Evolutionary conservation across 1,140 invertebrate genomes (phyloP), one percentile per base, ranked within the genome.

Genomic region (Trichomalopsis sarcophagae): DNA sequence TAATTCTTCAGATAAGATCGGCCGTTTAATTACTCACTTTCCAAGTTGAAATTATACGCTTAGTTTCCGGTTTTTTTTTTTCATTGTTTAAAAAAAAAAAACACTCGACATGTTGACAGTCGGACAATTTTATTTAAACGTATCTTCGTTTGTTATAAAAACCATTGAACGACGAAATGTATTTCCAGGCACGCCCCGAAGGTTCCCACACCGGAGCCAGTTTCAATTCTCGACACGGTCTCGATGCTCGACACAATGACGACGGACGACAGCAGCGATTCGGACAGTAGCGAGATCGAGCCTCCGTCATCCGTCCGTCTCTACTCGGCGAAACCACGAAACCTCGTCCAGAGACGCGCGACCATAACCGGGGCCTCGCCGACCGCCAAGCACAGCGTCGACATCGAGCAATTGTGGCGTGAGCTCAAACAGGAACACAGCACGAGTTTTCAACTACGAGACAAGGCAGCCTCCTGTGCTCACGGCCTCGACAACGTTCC

Each of bases 291-390:
- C 66, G 92, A 92, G 87, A 87, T 89, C 14, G 92, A 93, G 33
- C 89, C 90, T 21, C 89, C 90, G 7, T 89, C 91, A 36, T 90
- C 90, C 2, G 89, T 94, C 23, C 93, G 95, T 30, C 88, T 97
- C 86, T 97, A 97, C 89, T 95, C 96, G 33, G 95, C 96, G 1
- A 97, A 97, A 90, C 96, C 96, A 33, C 94, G 96, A 62, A 94
- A 95, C 33, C 93, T 95, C 82, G 95, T 97, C 27, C 97, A 97
- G 91, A 94, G 98, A 14, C 93, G 98, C 36, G 97, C 98, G 77
- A 98, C 97, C 7, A 97, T 98, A 87, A 97, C 97, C 87, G 97
- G 97, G 10, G 96, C 96, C 74, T 97, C 95, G 86, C 96, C 97
- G 21, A 95, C 95, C 5, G 93, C 95, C 69, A 95, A 95, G 84